These are phyloP conservation scores for Microctenopoma lineatum DNA, from an alignment of 2,797 vertebrate genomes.

Conservation along the genomic window DNA sequence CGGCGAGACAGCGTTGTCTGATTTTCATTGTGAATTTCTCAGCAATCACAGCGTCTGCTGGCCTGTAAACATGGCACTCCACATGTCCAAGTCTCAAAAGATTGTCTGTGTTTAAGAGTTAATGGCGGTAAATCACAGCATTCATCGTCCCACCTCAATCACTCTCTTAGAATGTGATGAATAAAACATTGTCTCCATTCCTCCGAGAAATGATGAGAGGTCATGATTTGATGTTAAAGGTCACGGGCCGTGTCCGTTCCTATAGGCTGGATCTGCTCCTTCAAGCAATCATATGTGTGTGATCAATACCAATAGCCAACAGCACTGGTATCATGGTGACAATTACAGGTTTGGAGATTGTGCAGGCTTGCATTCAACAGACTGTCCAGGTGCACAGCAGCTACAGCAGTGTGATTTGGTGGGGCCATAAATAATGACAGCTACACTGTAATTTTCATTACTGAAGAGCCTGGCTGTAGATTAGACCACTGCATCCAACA, in stretches of 20 bases:
- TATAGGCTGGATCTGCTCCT: conserved; percentile 49
- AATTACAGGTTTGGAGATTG: conserved; percentile 72
- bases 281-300: conserved; percentile 55
- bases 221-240: conserved; percentile 57
- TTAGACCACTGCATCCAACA: conserved; percentile 53
- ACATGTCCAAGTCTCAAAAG: conserved; percentile 46
- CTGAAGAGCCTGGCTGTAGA: conserved; percentile 59
- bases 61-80: conserved; percentile 50
- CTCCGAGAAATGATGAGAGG: conserved; percentile 58
- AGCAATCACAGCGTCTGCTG: conserved; percentile 57
- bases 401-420: conserved; percentile 60
- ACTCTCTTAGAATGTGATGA: conserved; percentile 67
- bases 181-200: conserved; percentile 75
- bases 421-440: conserved; percentile 63
- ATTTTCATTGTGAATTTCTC: conserved; percentile 49
- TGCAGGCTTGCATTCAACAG: conserved; percentile 53
- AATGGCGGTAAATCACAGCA: conserved; percentile 71
- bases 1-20: conserved; percentile 32
- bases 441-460: conserved; percentile 86
- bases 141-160: conserved; percentile 61
- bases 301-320: conserved; percentile 65
- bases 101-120: conserved; percentile 74
- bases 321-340: conserved; percentile 58
- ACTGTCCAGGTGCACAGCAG: conserved; percentile 45
- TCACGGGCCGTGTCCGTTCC: conserved; percentile 41